Percentiles rank a stretch among this genome's conserved stretches.
Evolutionary conservation across 1,140 invertebrate species (phyloP).

Genomic region (Penaeus chinensis): DNA sequence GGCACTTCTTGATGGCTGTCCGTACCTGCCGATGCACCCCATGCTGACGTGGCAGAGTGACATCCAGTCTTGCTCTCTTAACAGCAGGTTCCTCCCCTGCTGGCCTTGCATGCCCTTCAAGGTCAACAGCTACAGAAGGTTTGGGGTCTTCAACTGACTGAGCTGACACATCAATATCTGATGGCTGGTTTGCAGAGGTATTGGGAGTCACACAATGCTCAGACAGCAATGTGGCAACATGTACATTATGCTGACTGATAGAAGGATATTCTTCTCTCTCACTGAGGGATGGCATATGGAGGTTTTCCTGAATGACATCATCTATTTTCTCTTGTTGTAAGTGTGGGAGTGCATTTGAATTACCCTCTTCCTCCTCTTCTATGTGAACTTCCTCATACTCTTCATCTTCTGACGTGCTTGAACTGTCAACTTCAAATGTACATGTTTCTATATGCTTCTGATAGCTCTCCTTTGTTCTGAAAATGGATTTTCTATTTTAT

Average conservation of each 20-base stretch:
- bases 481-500: conserved; percentile 23
- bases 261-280: too few relatives aligned
- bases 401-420: conserved; percentile 66
- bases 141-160: conserved; percentile 9
- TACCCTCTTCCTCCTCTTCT: conserved; percentile 33
- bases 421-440: conserved; percentile 70
- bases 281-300: too few relatives aligned
- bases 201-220: too few relatives aligned
- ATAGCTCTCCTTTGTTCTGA: conserved; percentile 83
- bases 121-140: background rate
- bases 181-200: too few relatives aligned
- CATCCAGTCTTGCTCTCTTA: conserved; percentile 47
- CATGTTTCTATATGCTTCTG: conserved; percentile 84
- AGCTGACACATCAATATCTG: background rate
- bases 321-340: too few relatives aligned
- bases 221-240: too few relatives aligned
- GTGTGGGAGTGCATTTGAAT: background rate
- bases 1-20: conserved; percentile 47
- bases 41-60: conserved; percentile 35
- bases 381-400: conserved; percentile 39
- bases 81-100: conserved; percentile 38
- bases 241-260: too few relatives aligned
- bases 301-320: too few relatives aligned
- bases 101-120: background rate
- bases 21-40: conserved; percentile 59